Conservation (phyloP, 2,888 invertebrate species). For the Drosophila neonasuta region DNA sequence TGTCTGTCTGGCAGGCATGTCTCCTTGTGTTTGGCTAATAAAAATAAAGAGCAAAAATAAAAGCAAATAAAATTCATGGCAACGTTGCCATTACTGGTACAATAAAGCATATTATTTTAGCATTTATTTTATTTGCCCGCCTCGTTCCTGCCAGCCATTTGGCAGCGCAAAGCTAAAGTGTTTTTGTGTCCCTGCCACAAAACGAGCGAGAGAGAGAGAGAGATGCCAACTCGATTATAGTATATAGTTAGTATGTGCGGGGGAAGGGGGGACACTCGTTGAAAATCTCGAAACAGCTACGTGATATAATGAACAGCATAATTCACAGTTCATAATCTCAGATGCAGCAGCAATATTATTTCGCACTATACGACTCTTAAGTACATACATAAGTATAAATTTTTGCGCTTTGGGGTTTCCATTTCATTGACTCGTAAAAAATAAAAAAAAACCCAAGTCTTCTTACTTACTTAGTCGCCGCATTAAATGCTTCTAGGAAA, state of each 20-base stretch:
- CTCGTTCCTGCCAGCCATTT: slow-evolving; percentile 47
- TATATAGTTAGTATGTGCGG: too few species aligned
- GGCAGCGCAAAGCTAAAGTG: slow-evolving; percentile 48
- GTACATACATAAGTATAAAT: not conserved
- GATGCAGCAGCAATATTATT: slow-evolving; percentile 12
- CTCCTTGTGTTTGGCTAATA: slow-evolving; percentile 41
- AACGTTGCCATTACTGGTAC: slow-evolving; percentile 35
- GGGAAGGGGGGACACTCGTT: not conserved
- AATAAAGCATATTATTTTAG: slow-evolving; percentile 64
- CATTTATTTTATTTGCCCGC: slow-evolving; percentile 57
- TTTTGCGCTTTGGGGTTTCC: slow-evolving; percentile 7
- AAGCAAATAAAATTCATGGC: slow-evolving; percentile 49
- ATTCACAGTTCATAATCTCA: slow-evolving; percentile 21
- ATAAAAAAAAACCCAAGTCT: not conserved
- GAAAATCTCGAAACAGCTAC: slow-evolving; percentile 39
- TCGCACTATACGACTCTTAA: slow-evolving; percentile 9
- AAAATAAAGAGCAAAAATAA: slow-evolving; percentile 53
- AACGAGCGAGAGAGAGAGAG: not conserved
- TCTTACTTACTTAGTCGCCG: not conserved
- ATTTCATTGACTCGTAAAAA: slow-evolving; percentile 15
- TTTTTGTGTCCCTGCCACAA: slow-evolving; percentile 30
- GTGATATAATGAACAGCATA: slow-evolving; percentile 46
- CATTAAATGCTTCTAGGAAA: slow-evolving; percentile 17
- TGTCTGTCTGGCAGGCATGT: slow-evolving; percentile 11
- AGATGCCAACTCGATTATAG: slow-evolving; percentile 16